phyloP scores from a whole-genome alignment of 2,888 invertebrate genomes.

The Imbricaverruca yamaguchii region DNA sequence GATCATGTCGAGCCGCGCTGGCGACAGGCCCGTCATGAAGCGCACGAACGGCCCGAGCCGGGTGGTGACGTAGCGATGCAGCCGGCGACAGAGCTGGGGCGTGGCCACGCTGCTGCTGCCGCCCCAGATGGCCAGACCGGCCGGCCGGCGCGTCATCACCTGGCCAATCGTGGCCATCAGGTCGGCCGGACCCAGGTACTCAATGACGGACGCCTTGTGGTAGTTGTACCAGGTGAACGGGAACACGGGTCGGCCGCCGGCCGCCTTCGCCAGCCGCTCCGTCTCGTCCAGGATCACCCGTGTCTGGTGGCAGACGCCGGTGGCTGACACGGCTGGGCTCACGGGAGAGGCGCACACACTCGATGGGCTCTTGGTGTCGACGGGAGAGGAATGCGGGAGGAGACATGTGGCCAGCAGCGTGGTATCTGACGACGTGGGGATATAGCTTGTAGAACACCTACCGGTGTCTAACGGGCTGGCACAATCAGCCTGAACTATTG shows the following conservation, averaged over 20 bases:
- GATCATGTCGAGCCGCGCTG: background rate
- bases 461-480: too few relatives aligned
- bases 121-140: constrained; percentile 68
- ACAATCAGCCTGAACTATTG: too few relatives aligned
- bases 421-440: too few relatives aligned
- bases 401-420: too few relatives aligned
- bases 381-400: too few relatives aligned
- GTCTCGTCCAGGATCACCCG: background rate
- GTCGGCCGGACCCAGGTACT: constrained; percentile 26
- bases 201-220: background rate
- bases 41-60: constrained; percentile 6
- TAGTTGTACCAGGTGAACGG: constrained; percentile 29
- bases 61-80: background rate
- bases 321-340: too few relatives aligned
- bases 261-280: background rate
- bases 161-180: constrained; percentile 31
- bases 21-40: background rate
- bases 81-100: background rate
- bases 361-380: too few relatives aligned
- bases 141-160: constrained; percentile 33
- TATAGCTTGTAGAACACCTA: too few relatives aligned
- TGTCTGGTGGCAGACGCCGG: background rate
- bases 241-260: background rate
- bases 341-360: too few relatives aligned
- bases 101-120: constrained; percentile 53